Base-by-base conservation (phyloP, 2,888 invertebrate genomes). In the Drosophila eohydei region DNA sequence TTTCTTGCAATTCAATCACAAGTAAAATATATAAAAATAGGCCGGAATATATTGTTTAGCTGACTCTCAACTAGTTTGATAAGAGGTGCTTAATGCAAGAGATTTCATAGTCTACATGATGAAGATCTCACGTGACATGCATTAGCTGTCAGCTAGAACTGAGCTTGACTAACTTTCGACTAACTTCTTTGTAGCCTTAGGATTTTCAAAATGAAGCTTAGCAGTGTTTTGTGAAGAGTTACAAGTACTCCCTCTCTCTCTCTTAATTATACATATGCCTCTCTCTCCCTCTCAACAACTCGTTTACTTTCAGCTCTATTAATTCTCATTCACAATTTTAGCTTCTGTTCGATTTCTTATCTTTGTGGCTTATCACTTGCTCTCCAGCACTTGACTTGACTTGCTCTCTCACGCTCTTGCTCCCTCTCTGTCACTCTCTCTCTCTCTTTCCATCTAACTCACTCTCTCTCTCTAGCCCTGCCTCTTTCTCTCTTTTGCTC, bases 311-410 rank as follows among this genome's bases (percentile, higher is more conserved):
- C 7, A 14, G 21, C 52, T 36, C 38, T 6, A n/a, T 28, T 4
- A 28, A 52, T 26, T 40, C 3, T 28, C 14, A 6, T 40, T 30
- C 28, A 40, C n/a, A 28, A 54, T 14, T 34, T 40, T 28, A 38
- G 12, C 28, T 54, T 40, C 28, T 28, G 28, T 30, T 28, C 28
- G 54, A 40, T 40, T 40, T 54, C 54, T 54, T 54, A 54, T 54
- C 54, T 40, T 16, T 54, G 4, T 28, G 40, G 54, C 38, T 54
- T 54, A 54, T 38, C 54, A 54, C 26, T 52, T 14, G 34, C 21
- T 51, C 14, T 8, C 34, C 46, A n/a, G 46, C 46, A 30, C 46
- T 36, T 34, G 21, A 21, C 34, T 36, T 36, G 16, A 21, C 16
- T 41, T 8, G 14, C 11, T 30, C 9, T 34, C 16, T 48, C 40